phyloP scores from a whole-genome alignment of 2,113 vertebrate genomes.

The Oreochromis niloticus region DNA sequence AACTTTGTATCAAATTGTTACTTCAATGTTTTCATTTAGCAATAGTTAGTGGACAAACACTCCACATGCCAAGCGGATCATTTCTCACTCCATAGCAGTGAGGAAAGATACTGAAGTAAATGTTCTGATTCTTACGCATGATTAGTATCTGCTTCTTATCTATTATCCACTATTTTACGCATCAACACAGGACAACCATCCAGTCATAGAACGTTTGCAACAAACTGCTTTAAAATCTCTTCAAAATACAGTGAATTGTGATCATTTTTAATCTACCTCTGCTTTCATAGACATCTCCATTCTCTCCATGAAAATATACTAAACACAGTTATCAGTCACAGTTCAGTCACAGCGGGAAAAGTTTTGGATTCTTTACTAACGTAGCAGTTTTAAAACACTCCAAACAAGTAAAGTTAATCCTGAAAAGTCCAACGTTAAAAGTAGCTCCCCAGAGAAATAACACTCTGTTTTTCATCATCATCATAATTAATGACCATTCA shows the following conservation, averaged over 20 bases:
- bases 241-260: neutral
- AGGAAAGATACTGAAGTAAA: fast-evolving
- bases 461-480: neutral
- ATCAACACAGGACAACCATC: neutral
- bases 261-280: neutral
- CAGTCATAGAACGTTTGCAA: neutral
- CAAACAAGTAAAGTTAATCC: neutral
- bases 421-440: neutral
- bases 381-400: neutral
- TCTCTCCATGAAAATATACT: neutral
- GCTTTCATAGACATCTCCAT: neutral
- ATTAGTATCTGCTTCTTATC: neutral
- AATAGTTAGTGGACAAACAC: neutral
- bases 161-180: fast-evolving
- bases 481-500: neutral
- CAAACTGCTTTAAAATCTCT: neutral
- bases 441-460: neutral
- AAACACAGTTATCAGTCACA: neutral
- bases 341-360: neutral
- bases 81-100: fast-evolving
- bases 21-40: neutral
- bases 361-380: neutral
- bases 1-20: neutral
- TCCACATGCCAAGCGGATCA: fast-evolving
- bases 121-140: neutral